Evolutionary conservation across 92 coral and sea anemone genomes (phyloP).

Genomic region (Muricea muricata): DNA sequence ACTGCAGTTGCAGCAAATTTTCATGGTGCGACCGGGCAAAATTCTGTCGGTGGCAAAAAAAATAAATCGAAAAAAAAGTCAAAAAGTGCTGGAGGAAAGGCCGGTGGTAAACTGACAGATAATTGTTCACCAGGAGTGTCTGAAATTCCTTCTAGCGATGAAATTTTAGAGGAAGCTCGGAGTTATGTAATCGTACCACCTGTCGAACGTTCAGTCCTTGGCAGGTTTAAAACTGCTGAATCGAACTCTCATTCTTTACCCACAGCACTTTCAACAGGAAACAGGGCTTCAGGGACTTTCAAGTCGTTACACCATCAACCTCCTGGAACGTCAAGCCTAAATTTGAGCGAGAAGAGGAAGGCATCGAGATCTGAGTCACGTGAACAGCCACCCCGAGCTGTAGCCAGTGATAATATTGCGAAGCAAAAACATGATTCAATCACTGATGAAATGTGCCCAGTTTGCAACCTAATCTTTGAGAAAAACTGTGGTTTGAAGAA

Average conservation of each 20-base stretch:
- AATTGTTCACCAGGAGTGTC: too few relatives aligned
- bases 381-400: not conserved
- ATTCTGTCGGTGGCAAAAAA: not conserved
- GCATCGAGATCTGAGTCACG: not conserved
- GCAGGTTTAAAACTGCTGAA: not conserved
- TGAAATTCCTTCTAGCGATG: not conserved
- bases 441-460: conserved; percentile 21
- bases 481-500: not conserved
- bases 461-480: conserved; percentile 24
- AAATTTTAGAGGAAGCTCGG: not conserved
- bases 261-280: not conserved
- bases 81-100: not conserved
- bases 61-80: not conserved
- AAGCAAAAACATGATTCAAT: not conserved
- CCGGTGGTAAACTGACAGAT: not conserved
- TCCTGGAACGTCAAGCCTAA: not conserved
- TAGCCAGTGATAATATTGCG: not conserved
- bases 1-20: not conserved
- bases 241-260: not conserved
- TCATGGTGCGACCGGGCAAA: not conserved
- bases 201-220: not conserved
- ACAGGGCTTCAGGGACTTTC: not conserved
- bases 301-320: not conserved
- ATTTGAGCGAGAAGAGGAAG: not conserved
- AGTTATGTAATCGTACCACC: not conserved